Evolutionary conservation across 2,113 vertebrate species (phyloP).

Genomic region (Engystomops pustulosus): DNA sequence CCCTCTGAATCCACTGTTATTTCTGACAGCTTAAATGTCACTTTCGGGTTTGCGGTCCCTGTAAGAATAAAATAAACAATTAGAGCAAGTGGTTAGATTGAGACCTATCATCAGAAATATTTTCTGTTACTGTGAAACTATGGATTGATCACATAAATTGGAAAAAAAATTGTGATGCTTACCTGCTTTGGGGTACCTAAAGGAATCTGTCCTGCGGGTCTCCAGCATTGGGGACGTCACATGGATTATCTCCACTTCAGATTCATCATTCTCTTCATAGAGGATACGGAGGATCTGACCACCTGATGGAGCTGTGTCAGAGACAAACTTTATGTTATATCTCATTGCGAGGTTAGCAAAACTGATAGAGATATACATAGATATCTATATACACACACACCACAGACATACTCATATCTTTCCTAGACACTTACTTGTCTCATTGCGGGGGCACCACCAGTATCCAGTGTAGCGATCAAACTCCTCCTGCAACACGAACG

Average conservation of each 20-base stretch:
- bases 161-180: slow-evolving; percentile 38
- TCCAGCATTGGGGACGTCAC: slow-evolving; percentile 83
- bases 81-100: not conserved
- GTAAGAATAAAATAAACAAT: not conserved
- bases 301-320: slow-evolving; percentile 70
- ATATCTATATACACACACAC: too few relatives aligned
- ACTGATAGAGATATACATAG: not conserved
- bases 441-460: slow-evolving; percentile 80
- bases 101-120: not conserved
- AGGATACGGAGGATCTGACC: slow-evolving; percentile 78
- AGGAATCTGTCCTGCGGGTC: slow-evolving; percentile 81
- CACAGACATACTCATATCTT: not conserved
- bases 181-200: slow-evolving; percentile 84
- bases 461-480: slow-evolving; percentile 84
- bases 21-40: slow-evolving; percentile 84
- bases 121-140: not conserved
- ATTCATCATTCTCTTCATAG: slow-evolving; percentile 84
- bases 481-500: slow-evolving; percentile 84
- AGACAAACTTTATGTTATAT: not conserved
- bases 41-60: slow-evolving; percentile 84
- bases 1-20: slow-evolving; percentile 75
- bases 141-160: not conserved
- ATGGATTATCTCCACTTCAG: slow-evolving; percentile 82
- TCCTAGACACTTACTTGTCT: slow-evolving; percentile 70
- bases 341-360: too few relatives aligned